phyloP scores from a whole-genome alignment of 1,140 invertebrate genomes.

The Eulimnadia texana region DNA sequence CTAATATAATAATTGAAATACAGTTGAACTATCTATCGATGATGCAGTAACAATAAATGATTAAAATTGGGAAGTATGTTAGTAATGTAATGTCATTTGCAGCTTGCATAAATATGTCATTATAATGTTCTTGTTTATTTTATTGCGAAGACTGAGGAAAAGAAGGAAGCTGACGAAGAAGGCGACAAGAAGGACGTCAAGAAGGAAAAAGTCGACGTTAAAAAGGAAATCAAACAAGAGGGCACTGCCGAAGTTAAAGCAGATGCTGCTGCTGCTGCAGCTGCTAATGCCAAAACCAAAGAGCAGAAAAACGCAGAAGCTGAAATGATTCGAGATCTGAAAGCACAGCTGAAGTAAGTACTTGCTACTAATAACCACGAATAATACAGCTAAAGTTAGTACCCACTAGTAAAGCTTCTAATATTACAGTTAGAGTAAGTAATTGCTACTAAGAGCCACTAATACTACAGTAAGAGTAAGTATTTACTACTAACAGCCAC shows the following conservation, averaged over 20 bases:
- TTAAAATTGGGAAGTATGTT: too few relatives aligned
- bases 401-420: too few relatives aligned
- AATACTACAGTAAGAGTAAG: too few relatives aligned
- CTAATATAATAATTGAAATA: too few relatives aligned
- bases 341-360: constrained; percentile 76
- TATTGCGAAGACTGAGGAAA: not conserved
- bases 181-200: constrained; percentile 35
- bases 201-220: constrained; percentile 37
- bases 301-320: constrained; percentile 39
- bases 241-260: constrained; percentile 12
- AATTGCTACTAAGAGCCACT: too few relatives aligned
- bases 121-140: not conserved
- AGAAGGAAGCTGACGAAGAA: constrained; percentile 1
- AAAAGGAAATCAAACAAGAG: constrained; percentile 32
- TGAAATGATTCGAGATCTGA: constrained; percentile 62
- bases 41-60: too few relatives aligned
- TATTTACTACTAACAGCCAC: too few relatives aligned
- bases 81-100: not conserved
- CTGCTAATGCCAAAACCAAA: constrained; percentile 24
- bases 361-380: not conserved
- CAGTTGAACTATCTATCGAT: too few relatives aligned
- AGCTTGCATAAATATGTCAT: not conserved
- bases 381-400: too few relatives aligned
- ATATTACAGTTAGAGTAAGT: too few relatives aligned
- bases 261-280: constrained; percentile 14